Conservation (phyloP, 2,888 invertebrate genomes). For the Ophioninae sp. region DNA sequence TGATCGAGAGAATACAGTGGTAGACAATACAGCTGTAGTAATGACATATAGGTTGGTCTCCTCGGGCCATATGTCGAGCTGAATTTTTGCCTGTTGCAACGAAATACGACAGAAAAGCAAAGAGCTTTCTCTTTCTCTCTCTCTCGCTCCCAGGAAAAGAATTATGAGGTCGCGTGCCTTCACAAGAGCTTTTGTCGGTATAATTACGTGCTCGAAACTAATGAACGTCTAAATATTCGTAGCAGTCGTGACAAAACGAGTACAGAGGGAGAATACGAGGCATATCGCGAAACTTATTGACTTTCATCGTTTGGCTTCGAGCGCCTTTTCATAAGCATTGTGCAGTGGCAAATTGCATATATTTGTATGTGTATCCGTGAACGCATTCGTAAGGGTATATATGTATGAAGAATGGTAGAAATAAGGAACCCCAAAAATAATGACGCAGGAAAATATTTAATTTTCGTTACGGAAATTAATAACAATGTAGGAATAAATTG, state of each 20-base stretch:
- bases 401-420: neutral
- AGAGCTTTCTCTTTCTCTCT: neutral
- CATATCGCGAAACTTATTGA: slow-evolving; percentile 75
- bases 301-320: slow-evolving; percentile 73
- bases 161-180: slow-evolving; percentile 77
- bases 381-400: neutral
- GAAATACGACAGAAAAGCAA: slow-evolving; percentile 25
- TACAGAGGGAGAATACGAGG: slow-evolving; percentile 11
- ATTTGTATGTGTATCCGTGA: neutral
- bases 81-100: slow-evolving; percentile 34
- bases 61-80: slow-evolving; percentile 73
- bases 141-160: neutral
- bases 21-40: slow-evolving; percentile 42
- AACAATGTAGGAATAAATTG: too few species aligned
- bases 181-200: slow-evolving; percentile 74
- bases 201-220: slow-evolving; percentile 77
- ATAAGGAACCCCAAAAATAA: too few species aligned
- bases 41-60: slow-evolving; percentile 43
- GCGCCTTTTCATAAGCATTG: slow-evolving; percentile 70
- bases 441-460: too few species aligned
- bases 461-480: too few species aligned
- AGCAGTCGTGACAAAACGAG: slow-evolving; percentile 36
- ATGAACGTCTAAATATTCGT: slow-evolving; percentile 79
- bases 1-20: slow-evolving; percentile 26
- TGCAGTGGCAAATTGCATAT: slow-evolving; percentile 60